phyloP scores from a whole-genome alignment of 2,888 invertebrate genomes.

The Artemia sp. region DNA sequence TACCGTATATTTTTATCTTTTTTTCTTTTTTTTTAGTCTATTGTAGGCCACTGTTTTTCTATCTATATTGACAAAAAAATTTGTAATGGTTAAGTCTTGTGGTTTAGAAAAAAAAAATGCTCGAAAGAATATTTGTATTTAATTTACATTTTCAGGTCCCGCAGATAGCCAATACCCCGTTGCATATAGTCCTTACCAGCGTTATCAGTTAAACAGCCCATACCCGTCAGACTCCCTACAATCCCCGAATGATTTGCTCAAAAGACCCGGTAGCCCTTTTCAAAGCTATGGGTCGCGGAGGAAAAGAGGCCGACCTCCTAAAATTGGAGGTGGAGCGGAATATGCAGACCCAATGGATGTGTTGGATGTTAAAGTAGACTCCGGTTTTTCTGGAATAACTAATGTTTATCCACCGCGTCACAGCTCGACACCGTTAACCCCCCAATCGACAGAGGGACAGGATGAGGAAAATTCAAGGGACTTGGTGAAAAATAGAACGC shows the following conservation, averaged over 20 bases:
- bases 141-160: no score
- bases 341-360: not conserved
- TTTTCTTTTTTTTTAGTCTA: no score
- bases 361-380: not conserved
- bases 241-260: slow-evolving; percentile 9
- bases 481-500: not conserved
- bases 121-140: no score
- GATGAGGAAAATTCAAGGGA: slow-evolving; percentile 14
- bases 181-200: not conserved
- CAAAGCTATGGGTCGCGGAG: not conserved
- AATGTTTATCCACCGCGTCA: not conserved
- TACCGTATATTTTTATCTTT: no score
- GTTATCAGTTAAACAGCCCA: not conserved
- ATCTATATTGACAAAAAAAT: no score
- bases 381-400: not conserved
- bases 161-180: not conserved
- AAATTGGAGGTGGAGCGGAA: not conserved
- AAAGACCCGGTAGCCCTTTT: slow-evolving; percentile 13
- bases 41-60: no score
- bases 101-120: no score
- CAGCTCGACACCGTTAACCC: not conserved
- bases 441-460: not conserved
- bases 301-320: slow-evolving; percentile 5
- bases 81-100: no score
- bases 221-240: not conserved